phyloP scores from a whole-genome alignment of 2,888 invertebrate species.

The Euclidia mi region DNA sequence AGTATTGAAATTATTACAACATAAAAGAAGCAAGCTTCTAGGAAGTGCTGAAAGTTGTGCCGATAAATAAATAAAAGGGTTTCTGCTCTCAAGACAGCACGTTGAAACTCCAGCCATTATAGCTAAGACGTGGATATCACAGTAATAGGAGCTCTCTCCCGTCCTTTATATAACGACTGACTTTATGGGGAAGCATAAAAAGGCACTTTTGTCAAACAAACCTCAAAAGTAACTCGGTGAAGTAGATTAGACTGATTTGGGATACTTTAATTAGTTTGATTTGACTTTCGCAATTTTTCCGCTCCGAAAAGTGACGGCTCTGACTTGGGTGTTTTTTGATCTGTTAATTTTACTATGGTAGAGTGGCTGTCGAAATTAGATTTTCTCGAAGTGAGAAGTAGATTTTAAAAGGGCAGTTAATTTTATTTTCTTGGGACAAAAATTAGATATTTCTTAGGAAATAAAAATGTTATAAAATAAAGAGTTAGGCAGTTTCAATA shows the following conservation, averaged over 20 bases:
- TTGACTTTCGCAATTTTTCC: constrained; percentile 14
- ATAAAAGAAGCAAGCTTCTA: neutral
- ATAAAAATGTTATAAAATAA: too few species aligned
- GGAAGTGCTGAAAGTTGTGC: constrained; percentile 1
- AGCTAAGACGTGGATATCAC: constrained; percentile 24
- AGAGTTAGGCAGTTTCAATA: too few species aligned
- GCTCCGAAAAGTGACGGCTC: constrained; percentile 8
- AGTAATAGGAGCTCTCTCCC: constrained; percentile 34
- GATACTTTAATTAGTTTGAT: constrained; percentile 29
- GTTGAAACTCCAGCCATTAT: constrained; percentile 11
- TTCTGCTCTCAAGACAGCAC: constrained; percentile 6
- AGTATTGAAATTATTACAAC: neutral
- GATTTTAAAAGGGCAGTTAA: too few species aligned
- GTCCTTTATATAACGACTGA: constrained; percentile 50
- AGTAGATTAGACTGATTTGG: constrained; percentile 35
- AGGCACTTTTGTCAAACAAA: constrained; percentile 23
- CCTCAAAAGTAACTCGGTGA: constrained; percentile 21
- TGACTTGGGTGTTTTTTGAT: constrained; percentile 3
- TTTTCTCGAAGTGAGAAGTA: too few species aligned
- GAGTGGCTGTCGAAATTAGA: too few species aligned
- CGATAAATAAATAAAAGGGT: constrained; percentile 14
- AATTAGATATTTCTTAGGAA: too few species aligned
- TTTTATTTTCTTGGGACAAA: too few species aligned
- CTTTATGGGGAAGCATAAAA: constrained; percentile 47
- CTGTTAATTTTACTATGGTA: constrained; percentile 3